Base-by-base conservation (phyloP, 2,797 vertebrate genomes). In the Xiphophorus birchmanni region DNA sequence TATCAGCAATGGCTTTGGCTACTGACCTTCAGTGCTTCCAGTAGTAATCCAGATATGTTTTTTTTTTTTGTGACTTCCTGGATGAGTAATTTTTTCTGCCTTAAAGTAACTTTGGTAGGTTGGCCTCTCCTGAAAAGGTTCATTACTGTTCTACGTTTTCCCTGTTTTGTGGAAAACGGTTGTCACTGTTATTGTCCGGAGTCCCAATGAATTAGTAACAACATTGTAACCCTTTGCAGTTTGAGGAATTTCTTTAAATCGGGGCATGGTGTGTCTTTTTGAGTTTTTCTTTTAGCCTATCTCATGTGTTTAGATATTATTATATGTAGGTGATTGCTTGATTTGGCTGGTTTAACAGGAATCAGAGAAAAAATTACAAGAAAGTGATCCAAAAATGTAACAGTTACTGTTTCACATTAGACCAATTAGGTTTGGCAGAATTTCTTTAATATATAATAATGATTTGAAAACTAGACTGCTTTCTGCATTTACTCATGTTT, bases 361-460 rank as follows among this genome's bases (percentile, higher is more conserved):
- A n/a, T n/a, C n/a, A n/a, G n/a, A n/a, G n/a, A n/a, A n/a, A 71
- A 71, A 42, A 42, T n/a, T 44, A 42, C 40, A 12, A 26, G 67
- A 42, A 42, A n/a, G 3, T 26, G 37, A 65, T 37, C 32, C 60
- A 21, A 65, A 44, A 13, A 71, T 2, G 2, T 37, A 40, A 11
- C 9, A 67, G 40, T 13, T n/a, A 26, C 37, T 44, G 11, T 52
- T 52, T 69, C 79, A 44, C 78, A 54, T 77, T 42, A 76, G 18
- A 35, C 9, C 73, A 37, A 13, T 5, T 71, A 42, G 10, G 11
- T 37, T 65, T 65, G 32, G 32, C 0, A 65, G 60, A 17, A 5
- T 26, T 71, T 44, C 2, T 7, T 71, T 4, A 40, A 23, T 44
- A 26, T 69, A 21, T 26, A 42, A 69, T 42, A 10, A 42, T 69